Percentiles rank a stretch among this genome's conserved stretches.
phyloP scores from a whole-genome alignment of 2,113 vertebrate genomes.

The Microtus oregoni region DNA sequence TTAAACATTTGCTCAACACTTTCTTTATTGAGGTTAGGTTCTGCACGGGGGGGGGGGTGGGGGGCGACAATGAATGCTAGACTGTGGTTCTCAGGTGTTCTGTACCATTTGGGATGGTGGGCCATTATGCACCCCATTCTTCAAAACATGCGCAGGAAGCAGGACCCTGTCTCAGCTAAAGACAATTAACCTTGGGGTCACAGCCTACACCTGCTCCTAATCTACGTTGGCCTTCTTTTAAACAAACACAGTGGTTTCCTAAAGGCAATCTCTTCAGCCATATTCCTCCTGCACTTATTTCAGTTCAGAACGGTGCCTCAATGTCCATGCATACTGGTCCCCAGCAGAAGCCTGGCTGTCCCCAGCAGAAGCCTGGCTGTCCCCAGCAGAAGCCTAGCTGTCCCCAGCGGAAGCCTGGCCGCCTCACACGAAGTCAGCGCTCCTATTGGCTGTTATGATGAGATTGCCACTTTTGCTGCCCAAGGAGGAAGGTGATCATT shows the following conservation, averaged over 20 bases:
- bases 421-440: not conserved
- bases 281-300: constrained; percentile 25
- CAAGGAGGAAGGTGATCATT: not conserved
- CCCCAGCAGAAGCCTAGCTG: not conserved
- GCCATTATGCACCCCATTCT: not conserved
- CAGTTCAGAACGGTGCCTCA: not conserved
- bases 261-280: constrained; percentile 3
- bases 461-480: not conserved
- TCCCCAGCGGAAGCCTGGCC: not conserved
- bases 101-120: not conserved
- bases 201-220: not conserved
- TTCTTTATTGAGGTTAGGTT: constrained; percentile 71
- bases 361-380: not conserved
- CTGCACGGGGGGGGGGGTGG: not conserved
- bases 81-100: constrained; percentile 5
- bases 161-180: not conserved
- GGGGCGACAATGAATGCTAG: not conserved
- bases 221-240: constrained; percentile 34
- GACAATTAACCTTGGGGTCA: constrained; percentile 17
- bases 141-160: not conserved
- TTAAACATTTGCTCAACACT: constrained; percentile 75
- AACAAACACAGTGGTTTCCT: constrained; percentile 25
- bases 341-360: not conserved
- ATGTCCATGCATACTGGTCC: not conserved
- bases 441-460: not conserved